These are phyloP conservation scores for Ophioninae sp. DNA, from an alignment of 2,888 invertebrate species.

Conservation along the genomic window DNA sequence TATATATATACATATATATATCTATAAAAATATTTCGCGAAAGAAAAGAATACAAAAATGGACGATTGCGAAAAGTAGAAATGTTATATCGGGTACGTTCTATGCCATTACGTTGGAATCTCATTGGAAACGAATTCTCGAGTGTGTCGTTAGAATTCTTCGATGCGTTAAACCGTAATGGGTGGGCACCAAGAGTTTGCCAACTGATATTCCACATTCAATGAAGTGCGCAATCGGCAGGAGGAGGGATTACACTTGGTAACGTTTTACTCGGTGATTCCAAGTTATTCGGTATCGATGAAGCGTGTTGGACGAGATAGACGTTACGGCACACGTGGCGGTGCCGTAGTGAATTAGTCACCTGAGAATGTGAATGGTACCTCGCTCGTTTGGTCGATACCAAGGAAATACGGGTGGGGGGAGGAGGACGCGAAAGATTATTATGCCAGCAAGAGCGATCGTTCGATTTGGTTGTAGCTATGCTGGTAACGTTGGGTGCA, in stretches of 20 bases:
- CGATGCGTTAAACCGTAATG: constrained; percentile 14
- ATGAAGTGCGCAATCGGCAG: constrained; percentile 17
- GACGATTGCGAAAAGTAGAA: neutral
- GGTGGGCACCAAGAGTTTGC: constrained; percentile 1
- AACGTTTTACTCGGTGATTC: constrained; percentile 15
- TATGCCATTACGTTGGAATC: neutral
- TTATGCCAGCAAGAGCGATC: constrained; percentile 56
- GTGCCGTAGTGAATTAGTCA: constrained; percentile 71
- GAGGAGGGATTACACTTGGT: constrained; percentile 5
- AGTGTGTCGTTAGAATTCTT: neutral
- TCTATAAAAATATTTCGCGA: no score
- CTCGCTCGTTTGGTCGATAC: constrained; percentile 64
- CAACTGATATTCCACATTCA: constrained; percentile 18
- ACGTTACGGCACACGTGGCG: constrained; percentile 43
- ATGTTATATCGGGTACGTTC: neutral
- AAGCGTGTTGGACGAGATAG: constrained; percentile 5
- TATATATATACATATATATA: no score
- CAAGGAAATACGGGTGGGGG: neutral
- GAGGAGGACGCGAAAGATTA: constrained; percentile 41
- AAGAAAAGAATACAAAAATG: neutral
- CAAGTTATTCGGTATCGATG: constrained; percentile 30
- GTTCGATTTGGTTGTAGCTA: constrained; percentile 23
- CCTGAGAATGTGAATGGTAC: constrained; percentile 76
- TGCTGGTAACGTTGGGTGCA: constrained; percentile 65
- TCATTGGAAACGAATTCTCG: neutral